A percentile compares a stretch with the other conserved stretches of the same genome.
Conservation (phyloP, 1,140 invertebrate species). For the Ceratina australensis region DNA sequence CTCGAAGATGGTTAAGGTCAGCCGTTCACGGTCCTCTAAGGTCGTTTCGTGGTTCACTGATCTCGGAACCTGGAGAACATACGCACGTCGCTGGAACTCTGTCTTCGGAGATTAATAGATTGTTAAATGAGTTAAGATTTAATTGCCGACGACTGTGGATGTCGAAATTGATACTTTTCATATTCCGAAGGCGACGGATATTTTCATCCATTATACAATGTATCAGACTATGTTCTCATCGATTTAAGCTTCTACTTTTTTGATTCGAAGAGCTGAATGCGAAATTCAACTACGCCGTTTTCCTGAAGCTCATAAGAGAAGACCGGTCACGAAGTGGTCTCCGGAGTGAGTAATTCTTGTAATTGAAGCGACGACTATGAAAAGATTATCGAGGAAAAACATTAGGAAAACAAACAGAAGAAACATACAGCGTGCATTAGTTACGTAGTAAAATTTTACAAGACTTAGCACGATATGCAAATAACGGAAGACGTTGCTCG, state of each 20-base stretch:
- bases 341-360: background rate
- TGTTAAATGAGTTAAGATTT: no score
- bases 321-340: background rate
- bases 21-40: background rate
- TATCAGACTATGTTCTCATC: no score
- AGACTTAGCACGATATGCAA: background rate
- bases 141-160: no score
- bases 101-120: background rate
- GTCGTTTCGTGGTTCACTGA: background rate
- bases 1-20: background rate
- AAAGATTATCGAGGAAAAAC: background rate
- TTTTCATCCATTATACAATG: no score
- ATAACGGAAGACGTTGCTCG: background rate
- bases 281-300: no score
- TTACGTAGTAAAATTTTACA: no score
- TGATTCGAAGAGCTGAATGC: no score
- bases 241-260: no score
- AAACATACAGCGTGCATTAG: background rate
- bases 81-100: background rate
- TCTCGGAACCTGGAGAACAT: background rate
- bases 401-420: background rate
- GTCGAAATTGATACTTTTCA: no score
- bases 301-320: no score
- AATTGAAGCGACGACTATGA: background rate
- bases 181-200: no score